phyloP scores from a whole-genome alignment of 2,888 invertebrate genomes.

The Apamea epomidion region DNA sequence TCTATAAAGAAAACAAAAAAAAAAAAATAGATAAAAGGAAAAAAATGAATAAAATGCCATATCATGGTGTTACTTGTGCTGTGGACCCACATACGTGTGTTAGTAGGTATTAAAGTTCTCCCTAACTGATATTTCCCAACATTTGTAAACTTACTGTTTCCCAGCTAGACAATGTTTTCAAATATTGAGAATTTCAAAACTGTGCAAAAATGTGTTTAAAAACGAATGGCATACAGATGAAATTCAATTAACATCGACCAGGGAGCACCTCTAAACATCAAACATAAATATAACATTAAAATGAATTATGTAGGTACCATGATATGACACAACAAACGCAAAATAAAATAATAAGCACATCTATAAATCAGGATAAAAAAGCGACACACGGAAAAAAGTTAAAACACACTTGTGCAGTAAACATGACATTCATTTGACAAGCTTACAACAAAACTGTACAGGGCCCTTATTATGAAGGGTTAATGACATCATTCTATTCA shows the following conservation, averaged over 20 bases:
- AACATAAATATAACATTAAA: conserved; percentile 28
- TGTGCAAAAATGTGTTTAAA: conserved; percentile 2
- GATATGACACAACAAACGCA: conserved; percentile 71
- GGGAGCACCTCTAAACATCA: conserved; percentile 22
- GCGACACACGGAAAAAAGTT: conserved; percentile 82
- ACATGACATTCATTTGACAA: conserved; percentile 56
- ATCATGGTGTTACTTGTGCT: conserved; percentile 63
- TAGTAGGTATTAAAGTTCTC: conserved; percentile 26
- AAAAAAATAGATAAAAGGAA: conserved; percentile 76
- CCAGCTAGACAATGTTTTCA: not conserved
- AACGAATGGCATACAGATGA: not conserved
- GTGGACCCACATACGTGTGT: conserved; percentile 10
- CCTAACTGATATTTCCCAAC: conserved; percentile 1
- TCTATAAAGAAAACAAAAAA: conserved; percentile 88
- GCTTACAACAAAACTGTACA: conserved; percentile 16
- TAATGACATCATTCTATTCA: not conserved
- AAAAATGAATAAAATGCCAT: conserved; percentile 70
- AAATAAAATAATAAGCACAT: conserved; percentile 75
- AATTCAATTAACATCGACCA: conserved; percentile 17
- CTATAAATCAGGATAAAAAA: conserved; percentile 73
- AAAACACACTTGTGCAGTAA: conserved; percentile 72
- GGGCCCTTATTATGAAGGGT: not conserved
- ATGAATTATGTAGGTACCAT: conserved; percentile 53
- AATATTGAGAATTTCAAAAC: not conserved
- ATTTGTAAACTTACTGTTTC: conserved; percentile 7